phyloP scores from a whole-genome alignment of 2,797 vertebrate species.

The Rhinoraja longicauda region DNA sequence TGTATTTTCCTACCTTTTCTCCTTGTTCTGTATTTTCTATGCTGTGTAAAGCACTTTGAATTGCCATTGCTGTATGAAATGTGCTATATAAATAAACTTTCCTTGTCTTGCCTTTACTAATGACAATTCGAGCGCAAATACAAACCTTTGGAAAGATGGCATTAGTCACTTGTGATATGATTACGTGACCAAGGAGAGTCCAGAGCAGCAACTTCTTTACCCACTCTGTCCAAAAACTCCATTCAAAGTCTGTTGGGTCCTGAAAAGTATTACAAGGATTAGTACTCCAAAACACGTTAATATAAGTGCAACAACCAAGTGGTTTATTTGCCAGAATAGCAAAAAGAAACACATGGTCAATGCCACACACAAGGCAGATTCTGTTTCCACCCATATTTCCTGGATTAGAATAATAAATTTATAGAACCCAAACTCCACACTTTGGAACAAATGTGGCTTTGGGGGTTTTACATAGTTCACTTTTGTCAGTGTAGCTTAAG shows the following conservation, averaged over 20 bases:
- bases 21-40: too few relatives aligned
- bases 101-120: too few relatives aligned
- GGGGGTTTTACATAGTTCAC: neutral
- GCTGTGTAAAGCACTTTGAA: too few relatives aligned
- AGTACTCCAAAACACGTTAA: neutral
- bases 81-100: too few relatives aligned
- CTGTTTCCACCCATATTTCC: neutral
- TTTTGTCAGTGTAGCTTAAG: neutral
- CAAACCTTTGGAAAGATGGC: slow-evolving; percentile 68
- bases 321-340: neutral
- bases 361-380: too few relatives aligned
- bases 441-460: neutral
- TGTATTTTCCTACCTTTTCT: too few relatives aligned
- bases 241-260: slow-evolving; percentile 89
- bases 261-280: slow-evolving; percentile 44
- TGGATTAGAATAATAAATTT: too few relatives aligned
- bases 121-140: neutral
- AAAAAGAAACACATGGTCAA: neutral
- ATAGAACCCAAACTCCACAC: neutral
- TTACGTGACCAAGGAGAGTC: slow-evolving; percentile 74
- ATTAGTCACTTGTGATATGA: slow-evolving; percentile 66
- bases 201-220: slow-evolving; percentile 69
- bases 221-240: slow-evolving; percentile 92
- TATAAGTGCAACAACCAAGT: neutral
- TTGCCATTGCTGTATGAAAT: too few relatives aligned